Base-by-base conservation (phyloP, 2,888 invertebrate species). In the Lasioglossum calceatum region DNA sequence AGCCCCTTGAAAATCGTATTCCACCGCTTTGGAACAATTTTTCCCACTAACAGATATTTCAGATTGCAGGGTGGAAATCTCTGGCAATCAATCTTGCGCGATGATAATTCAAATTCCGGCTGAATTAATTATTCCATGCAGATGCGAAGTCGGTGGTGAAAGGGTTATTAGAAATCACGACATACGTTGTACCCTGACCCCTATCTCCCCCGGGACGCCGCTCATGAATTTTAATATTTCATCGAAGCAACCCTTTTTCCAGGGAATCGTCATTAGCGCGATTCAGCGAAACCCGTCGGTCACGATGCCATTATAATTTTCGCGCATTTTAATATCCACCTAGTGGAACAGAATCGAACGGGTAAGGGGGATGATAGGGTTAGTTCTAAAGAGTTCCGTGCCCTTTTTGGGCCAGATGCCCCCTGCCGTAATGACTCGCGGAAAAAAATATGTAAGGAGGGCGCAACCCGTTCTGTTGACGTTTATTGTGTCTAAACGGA, bases 401-500 rank as follows among this genome's bases (percentile, higher is more conserved):
- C 80, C 85, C n/a, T 71, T 71, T 42, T 42, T 19, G 77, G 76
- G 54, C 81, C 91, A 90, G 91, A 90, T 88, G 89, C 82, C 47
- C 71, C 80, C 84, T 86, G 89, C 86, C 87, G 84, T 91, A 93
- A 92, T 95, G 95, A 95, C 94, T 94, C 90, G 93, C 81, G 86
- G 86, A 89, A 92, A 94, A 90, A 92, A 94, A 92, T 84, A 81
- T 90, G 82, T 82, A 88, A 91, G 88, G 87, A 92, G 92, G 93
- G 93, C 92, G 92, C 92, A 92, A 92, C 91, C 92, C 89, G 91
- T 88, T 91, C 92, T 93, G 92, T 93, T 93, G 93, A 94, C 93
- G 94, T 95, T 95, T 94, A 95, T 95, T 95, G 94, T 94, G 90
- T 89, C 90, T 93, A 95, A 95, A 93, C 94, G 94, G 92, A 86